These are phyloP conservation scores for Hipparchia sbordonii DNA, from an alignment of 2,888 invertebrate genomes.

Conservation along the genomic window DNA sequence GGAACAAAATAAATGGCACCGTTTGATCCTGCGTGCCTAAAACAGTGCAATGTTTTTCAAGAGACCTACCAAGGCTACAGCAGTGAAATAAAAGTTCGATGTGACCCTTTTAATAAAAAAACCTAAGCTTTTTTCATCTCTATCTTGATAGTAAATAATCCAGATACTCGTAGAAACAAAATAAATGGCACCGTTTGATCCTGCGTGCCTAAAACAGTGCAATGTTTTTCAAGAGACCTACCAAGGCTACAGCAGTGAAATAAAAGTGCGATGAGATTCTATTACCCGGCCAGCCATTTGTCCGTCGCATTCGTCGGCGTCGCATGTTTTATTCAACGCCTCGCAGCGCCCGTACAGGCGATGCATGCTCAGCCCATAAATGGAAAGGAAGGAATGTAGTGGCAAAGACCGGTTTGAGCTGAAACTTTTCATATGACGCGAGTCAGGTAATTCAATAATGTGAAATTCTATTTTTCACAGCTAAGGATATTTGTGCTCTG, in stretches of 20 bases:
- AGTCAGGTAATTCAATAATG: constrained; percentile 13
- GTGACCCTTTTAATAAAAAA: too few relatives aligned
- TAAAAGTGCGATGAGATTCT: constrained; percentile 31
- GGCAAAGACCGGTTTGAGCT: constrained; percentile 7
- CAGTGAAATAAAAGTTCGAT: too few relatives aligned
- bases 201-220: not conserved
- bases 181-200: too few relatives aligned
- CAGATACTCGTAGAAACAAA: too few relatives aligned
- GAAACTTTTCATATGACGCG: constrained; percentile 3
- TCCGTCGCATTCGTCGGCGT: constrained; percentile 29
- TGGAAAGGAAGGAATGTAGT: constrained; percentile 13
- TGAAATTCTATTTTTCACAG: constrained; percentile 7
- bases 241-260: constrained; percentile 13
- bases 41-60: too few relatives aligned
- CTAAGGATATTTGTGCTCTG: not conserved
- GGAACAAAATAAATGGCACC: too few relatives aligned
- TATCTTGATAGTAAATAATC: too few relatives aligned
- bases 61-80: too few relatives aligned
- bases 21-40: too few relatives aligned
- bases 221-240: constrained; percentile 5
- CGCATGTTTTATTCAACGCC: constrained; percentile 47
- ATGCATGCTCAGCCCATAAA: constrained; percentile 27
- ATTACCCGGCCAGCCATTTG: constrained; percentile 34
- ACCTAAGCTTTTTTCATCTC: too few relatives aligned
- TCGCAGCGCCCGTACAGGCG: constrained; percentile 22